Base-by-base conservation (phyloP, 1,140 invertebrate species). In the Elysia chlorotica region DNA sequence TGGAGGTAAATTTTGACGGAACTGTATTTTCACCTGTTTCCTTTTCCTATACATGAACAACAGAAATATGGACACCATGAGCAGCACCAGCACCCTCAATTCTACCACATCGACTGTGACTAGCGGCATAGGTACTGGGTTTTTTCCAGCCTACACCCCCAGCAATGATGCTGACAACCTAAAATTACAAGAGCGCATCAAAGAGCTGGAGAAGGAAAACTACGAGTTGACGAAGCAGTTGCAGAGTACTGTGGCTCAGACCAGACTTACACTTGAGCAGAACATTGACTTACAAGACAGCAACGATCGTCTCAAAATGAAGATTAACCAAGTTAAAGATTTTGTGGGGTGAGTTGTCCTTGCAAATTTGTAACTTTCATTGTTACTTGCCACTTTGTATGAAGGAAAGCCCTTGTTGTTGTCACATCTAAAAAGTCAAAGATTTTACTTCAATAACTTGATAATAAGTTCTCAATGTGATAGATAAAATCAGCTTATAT, bases 141-240 rank as follows among this genome's bases (percentile, higher is more conserved):
- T n/a, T n/a, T n/a, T n/a, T n/a, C n/a, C n/a, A n/a, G n/a, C n/a
- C n/a, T n/a, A n/a, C n/a, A n/a, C n/a, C n/a, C n/a, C n/a, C 17
- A 31, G 62, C 4, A 74, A 74, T 19, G 67, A 70, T 35, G 74
- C 77, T 10, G 81, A 82, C 28, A 41, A 75, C 14, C 65, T 63
- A 38, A 69, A 57, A 28, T 48, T 84, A 2, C 66, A 62, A 10
- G 79, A 83, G 65, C 78, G 79, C 38, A 79, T 76, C 56, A 79
- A 80, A 74, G 41, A 65, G 1, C 69, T 83, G 38, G 78, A 78
- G 74, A 76, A 76, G 75, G 85, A 87, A 74, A 83, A 86, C 48
- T 71, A 68, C 6, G 79, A 85, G 25, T 75, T 87, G 33, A 77
- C 81, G 0, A 57, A 69, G 14, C 84, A 87, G 62, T 74, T 87